phyloP scores from a whole-genome alignment of 2,797 vertebrate species.

The Dromococcyx pavoninus region DNA sequence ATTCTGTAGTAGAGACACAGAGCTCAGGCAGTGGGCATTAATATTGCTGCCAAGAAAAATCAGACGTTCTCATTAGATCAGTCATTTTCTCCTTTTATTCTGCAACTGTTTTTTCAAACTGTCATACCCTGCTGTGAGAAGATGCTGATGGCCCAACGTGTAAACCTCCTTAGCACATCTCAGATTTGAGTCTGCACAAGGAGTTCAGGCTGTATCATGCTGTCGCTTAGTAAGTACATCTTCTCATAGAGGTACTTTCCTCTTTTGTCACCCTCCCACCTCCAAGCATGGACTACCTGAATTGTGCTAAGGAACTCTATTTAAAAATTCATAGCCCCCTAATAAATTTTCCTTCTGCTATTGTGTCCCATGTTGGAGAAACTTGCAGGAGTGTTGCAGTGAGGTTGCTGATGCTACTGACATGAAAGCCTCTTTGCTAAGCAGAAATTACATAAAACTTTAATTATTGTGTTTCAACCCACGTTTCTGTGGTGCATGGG shows the following conservation, averaged over 20 bases:
- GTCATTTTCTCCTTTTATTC: slow-evolving; percentile 48
- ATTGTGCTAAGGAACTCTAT: neutral
- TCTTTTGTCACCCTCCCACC: neutral
- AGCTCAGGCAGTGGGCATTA: slow-evolving; percentile 30
- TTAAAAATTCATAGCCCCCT: slow-evolving; percentile 21
- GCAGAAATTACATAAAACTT: neutral
- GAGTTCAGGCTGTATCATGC: neutral
- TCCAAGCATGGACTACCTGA: neutral
- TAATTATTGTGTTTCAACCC: neutral
- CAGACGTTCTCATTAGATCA: slow-evolving; percentile 65
- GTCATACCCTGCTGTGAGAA: slow-evolving; percentile 40
- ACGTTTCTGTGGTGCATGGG: neutral
- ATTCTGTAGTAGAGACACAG: neutral
- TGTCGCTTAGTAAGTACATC: neutral
- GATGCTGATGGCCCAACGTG: slow-evolving; percentile 10
- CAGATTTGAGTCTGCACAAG: neutral
- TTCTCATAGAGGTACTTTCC: neutral
- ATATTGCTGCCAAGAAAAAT: slow-evolving; percentile 52
- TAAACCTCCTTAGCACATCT: neutral
- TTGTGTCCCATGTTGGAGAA: neutral
- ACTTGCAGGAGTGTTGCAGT: neutral
- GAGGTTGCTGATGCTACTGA: neutral
- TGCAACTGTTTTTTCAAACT: slow-evolving; percentile 45
- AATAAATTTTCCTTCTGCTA: neutral
- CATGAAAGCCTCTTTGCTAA: neutral